Evolutionary conservation across 2,797 vertebrate species (phyloP), one percentile per base, ranked within the genome.

Genomic region (Neomorphus geoffroyi): DNA sequence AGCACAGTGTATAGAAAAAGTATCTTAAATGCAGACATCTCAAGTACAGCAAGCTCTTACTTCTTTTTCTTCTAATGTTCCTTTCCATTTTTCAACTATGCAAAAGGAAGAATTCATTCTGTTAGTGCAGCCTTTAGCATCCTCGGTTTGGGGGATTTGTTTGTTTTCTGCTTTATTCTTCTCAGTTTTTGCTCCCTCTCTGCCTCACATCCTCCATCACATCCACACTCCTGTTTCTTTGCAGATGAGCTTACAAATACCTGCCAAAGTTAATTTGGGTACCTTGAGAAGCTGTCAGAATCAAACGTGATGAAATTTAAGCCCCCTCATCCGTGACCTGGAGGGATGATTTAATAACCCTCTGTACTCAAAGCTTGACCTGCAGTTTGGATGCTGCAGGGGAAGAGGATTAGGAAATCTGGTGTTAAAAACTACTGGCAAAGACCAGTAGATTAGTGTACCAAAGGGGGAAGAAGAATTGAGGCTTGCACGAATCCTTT

Each of bases 261-360:
- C 89, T 91, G 82, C 45, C 45, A 75, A n/a, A 83, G 66, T 88
- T 58, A 60, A 94, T 80, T 2, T 24, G 37, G 77, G 48, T 37
- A 53, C n/a, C 51, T 54, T 43, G 45, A 89, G 13, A 85, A 74
- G 16, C 13, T 56, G 48, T 57, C 70, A 27, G 67, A 95, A 95
- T 74, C 57, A 81, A 83, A 56, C 1, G 3, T 56, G 61, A 92
- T 10, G 78, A 58, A 86, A 94, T 48, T 92, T 73, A 87, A 92
- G 71, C 46, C 18, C 14, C 4, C 12, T 1, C 9, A 30, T 41
- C 30, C n/a, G 50, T 60, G 39, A 79, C 69, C 57, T 39, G 48
- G 32, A 85, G 27, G 24, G 48, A 90, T 80, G 82, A 89, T 92
- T 88, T 93, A 86, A 89, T 33, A 86, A 83, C 48, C 33, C 83